phyloP scores from a whole-genome alignment of 2,797 vertebrate species.

The Enteromius radiatus region DNA sequence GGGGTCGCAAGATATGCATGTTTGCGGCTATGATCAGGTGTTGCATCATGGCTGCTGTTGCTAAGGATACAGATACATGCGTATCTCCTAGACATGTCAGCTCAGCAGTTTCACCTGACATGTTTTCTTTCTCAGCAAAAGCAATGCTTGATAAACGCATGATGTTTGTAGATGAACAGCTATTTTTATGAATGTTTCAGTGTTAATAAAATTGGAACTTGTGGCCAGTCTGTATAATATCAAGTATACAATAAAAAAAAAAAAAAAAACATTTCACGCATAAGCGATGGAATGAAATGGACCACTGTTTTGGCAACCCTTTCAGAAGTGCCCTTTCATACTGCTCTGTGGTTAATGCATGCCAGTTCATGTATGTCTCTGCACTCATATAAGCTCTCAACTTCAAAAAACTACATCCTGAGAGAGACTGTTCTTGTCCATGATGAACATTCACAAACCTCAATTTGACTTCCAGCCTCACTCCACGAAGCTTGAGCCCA shows the following conservation, averaged over 20 bases:
- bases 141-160: constrained; percentile 1
- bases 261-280: background rate
- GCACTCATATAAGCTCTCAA: constrained; percentile 32
- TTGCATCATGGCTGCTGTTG: constrained; percentile 56
- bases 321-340: constrained; percentile 35
- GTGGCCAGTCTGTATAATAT: background rate
- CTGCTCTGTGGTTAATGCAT: constrained; percentile 66
- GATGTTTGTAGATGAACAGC: background rate
- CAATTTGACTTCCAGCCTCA: constrained; percentile 99
- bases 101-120: constrained; percentile 57
- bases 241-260: background rate
- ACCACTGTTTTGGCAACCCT: constrained; percentile 7
- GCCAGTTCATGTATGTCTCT: constrained; percentile 24
- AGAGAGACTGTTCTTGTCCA: constrained; percentile 55
- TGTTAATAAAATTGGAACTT: background rate
- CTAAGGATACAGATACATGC: constrained; percentile 55
- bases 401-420: constrained; percentile 36
- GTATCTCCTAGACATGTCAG: constrained; percentile 45
- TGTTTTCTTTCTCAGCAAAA: constrained; percentile 49
- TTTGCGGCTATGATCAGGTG: constrained; percentile 66
- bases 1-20: constrained; percentile 62
- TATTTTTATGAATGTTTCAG: background rate
- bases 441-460: constrained; percentile 74
- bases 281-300: background rate
- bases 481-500: constrained; percentile 98